Evolutionary conservation across 2,113 vertebrate species (phyloP).

Genomic region (Syngnathus scovelli): DNA sequence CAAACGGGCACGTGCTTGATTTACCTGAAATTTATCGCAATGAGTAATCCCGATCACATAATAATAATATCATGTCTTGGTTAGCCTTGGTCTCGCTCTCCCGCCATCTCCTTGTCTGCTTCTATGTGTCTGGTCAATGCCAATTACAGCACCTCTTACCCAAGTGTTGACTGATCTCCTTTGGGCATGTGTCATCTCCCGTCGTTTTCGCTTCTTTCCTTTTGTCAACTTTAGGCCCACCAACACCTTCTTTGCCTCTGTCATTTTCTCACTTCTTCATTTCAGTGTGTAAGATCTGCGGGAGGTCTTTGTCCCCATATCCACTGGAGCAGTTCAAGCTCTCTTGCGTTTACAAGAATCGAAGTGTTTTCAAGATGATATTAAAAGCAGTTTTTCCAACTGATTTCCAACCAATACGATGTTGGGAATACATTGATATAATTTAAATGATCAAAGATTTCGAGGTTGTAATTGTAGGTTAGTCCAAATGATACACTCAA

Average conservation of each 20-base stretch:
- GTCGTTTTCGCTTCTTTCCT: not conserved
- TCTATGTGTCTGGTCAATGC: conserved; percentile 33
- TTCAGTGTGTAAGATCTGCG: conserved; percentile 7
- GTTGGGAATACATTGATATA: too few relatives aligned
- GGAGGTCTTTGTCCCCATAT: not conserved
- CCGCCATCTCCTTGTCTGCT: conserved; percentile 29
- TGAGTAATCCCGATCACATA: too few relatives aligned
- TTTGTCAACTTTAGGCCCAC: conserved; percentile 30
- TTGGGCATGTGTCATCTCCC: conserved; percentile 1
- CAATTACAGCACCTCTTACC: conserved; percentile 29
- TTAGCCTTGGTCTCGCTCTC: conserved; percentile 21
- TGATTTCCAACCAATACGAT: too few relatives aligned
- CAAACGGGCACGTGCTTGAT: too few relatives aligned
- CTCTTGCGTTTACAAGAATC: not conserved
- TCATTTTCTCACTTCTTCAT: conserved; percentile 52
- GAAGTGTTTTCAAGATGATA: not conserved
- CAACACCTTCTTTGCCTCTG: conserved; percentile 32
- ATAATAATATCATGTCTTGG: conserved; percentile 11
- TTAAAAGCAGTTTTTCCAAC: too few relatives aligned
- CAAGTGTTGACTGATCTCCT: not conserved
- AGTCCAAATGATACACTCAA: not conserved
- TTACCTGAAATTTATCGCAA: too few relatives aligned
- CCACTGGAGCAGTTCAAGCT: not conserved
- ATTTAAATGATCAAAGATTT: too few relatives aligned
- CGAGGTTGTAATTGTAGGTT: not conserved